Base-by-base conservation (phyloP, 1,140 invertebrate genomes). In the Forficula auricularia region DNA sequence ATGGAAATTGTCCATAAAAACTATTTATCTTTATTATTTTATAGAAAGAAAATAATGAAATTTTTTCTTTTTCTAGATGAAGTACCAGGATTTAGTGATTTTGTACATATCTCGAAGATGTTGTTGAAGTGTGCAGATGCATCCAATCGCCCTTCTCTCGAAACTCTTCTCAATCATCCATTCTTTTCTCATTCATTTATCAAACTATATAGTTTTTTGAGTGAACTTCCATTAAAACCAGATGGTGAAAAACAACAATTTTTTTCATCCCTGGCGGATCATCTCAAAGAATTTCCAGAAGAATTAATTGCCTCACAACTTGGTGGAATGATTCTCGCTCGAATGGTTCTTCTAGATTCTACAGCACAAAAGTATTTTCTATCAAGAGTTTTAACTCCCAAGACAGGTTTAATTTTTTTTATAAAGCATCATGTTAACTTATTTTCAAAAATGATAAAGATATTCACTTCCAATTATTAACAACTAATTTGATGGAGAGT, bases 141-240 rank as follows among this genome's bases (percentile, higher is more conserved):
- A 18, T 57, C 62, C 33, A 54, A 67, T 43, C 64, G 79, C 39
- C 73, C 75, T 12, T 68, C 65, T 36, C 60, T 84, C 34, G 66
- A 68, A 12, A 63, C 67, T 15, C 55, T 84, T 13, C 58, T 82
- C 1, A 59, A 75, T 51, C 74, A 87, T 60, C 64, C 69, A 14
- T 83, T 82, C 57, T 85, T 85, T 47, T 79, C 75, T 49, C 79
- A 87, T 57, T 75, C 84, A 52, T 87, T 89, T 57, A 76, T 89
- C 46, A 63, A 70, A 14, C 82, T 88, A 51, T 72, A 84, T 58
- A 76, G 73, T 44, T 88, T 87, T 62, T 60, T 90, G 1, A 72
- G 74, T 49, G 79, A 85, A 54, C 62, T 89, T 40, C 79, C 85
- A 3, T 50, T 88, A 9, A 88, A 88, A 59, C 68, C 62, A 42